Evolutionary conservation across 2,113 vertebrate species (phyloP), one percentile per base, ranked within the genome.

Genomic region (Corythornis cristatus): DNA sequence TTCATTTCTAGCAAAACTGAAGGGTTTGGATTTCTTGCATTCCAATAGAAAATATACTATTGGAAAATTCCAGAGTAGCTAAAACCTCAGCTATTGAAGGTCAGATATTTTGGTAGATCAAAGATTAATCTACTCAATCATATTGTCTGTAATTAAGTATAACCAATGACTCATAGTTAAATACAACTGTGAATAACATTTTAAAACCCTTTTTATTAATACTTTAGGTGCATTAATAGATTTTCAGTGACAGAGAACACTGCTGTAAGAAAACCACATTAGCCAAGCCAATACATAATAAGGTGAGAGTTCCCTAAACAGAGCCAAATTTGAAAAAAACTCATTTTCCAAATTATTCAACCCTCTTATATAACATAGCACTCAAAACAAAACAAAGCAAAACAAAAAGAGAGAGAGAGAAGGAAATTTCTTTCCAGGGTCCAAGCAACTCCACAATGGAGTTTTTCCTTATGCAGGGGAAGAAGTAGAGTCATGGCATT

Each of bases 161-260:
- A 95, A 95, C 93, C 93, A 96, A 94, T 94, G 82, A 96, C 78
- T 96, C 89, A 93, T 50, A 51, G 57, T 88, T 82, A 92, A 92
- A 95, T 83, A 71, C 61, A 78, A 46, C 51, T 66, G 78, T 60
- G 67, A 91, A 93, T 37, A 79, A 45, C 75, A 83, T 74, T 96
- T 93, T 67, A 75, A 88, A 89, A 58, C 8, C 31, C 25, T 88
- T 94, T 96, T 89, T 93, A 93, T 93, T 96, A 93, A 62, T 89
- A 70, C 70, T 87, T 26, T 58, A 35, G 50, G 14, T 43, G 60
- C 46, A 71, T 50, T 58, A 89, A 93, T 80, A 93, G 89, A 85
- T 91, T 95, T 95, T 85, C 33, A 12, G 82, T 89, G 78, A 86
- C 81, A 87, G 64, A 68, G 70, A 82, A 87, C 45, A 68, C 28